Base-by-base conservation (phyloP, 2,113 vertebrate genomes). In the Sialia sialis region DNA sequence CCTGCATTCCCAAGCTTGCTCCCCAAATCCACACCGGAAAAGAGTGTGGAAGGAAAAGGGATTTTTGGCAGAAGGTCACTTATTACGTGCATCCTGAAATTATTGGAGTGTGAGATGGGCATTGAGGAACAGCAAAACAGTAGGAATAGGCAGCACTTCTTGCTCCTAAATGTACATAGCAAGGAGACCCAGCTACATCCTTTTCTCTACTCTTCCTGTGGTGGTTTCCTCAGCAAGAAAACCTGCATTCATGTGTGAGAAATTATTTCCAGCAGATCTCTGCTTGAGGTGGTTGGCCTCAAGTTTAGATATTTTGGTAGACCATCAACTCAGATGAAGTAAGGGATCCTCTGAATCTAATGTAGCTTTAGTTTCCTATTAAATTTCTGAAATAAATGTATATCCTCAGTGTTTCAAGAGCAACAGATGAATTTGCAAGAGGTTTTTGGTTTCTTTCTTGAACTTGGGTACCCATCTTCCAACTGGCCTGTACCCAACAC, bases 211-310 rank as follows among this genome's bases (percentile, higher is more conserved):
- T 66, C 46, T 38, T 89, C 41, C 34, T 72, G 18, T 67, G n/a
- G 52, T 79, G 76, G 4, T 60, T 67, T 87, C 21, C 27, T 30
- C 49, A 55, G 54, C 58, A 48, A 72, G 63, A 55, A 80, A 56
- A 62, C 34, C 12, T 63, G 52, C 38, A 7, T 32, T 34, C 1
- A 0, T 4, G 25, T 49, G 12, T 1, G 2, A 11, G 19, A 18
- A 26, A 13, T n/a, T n/a, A n/a, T n/a, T n/a, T n/a, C n/a, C 56
- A 84, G 76, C 9, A 60, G 27, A 17, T 27, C n/a, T 74, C 22
- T 83, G 30, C 6, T 13, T 58, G 56, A 66, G 48, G 32, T n/a
- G 26, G 11, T 13, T 76, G 58, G 22, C 23, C 30, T 17, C 38
- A 51, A 16, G n/a, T 46, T 76, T 16, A 75, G 46, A 25, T 22